phyloP scores from a whole-genome alignment of 2,113 vertebrate species.

The Rhineura floridana region DNA sequence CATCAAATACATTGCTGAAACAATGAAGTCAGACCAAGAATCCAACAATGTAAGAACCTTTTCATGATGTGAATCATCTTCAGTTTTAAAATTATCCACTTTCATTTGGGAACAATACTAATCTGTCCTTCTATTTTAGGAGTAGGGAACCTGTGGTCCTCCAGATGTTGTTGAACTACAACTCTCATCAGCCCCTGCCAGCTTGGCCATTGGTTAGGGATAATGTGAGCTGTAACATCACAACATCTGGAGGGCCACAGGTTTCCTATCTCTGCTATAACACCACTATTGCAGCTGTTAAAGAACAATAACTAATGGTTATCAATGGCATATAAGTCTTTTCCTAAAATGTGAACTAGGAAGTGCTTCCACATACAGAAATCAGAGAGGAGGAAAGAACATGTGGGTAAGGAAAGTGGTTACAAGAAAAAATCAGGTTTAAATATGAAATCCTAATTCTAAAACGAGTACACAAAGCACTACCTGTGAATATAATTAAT shows the following conservation, averaged over 20 bases:
- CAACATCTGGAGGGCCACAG: too few relatives aligned
- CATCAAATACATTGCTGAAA: conserved; percentile 97
- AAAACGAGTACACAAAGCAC: background rate
- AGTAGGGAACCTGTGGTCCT: too few relatives aligned
- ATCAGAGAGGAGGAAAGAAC: background rate
- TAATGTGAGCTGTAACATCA: too few relatives aligned
- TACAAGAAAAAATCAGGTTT: conserved; percentile 34
- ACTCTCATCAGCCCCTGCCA: background rate
- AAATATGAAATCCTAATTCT: conserved; percentile 38
- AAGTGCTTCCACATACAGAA: conserved; percentile 3
- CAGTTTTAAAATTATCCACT: conserved; percentile 13
- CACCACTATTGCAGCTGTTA: background rate
- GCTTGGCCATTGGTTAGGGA: background rate
- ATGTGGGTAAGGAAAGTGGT: conserved; percentile 7
- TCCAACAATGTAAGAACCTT: conserved; percentile 87
- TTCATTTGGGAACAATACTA: conserved; percentile 11
- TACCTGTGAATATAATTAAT: background rate
- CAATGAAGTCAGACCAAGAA: conserved; percentile 95
- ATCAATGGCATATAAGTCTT: background rate
- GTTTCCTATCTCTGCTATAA: background rate
- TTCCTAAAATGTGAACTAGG: background rate
- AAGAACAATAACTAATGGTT: background rate
- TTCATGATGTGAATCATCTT: conserved; percentile 28
- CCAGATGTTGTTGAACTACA: too few relatives aligned
- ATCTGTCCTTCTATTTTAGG: background rate